These are phyloP conservation scores for Chrysemys picta DNA, from an alignment of 2,113 vertebrate species.

Conservation along the genomic window DNA sequence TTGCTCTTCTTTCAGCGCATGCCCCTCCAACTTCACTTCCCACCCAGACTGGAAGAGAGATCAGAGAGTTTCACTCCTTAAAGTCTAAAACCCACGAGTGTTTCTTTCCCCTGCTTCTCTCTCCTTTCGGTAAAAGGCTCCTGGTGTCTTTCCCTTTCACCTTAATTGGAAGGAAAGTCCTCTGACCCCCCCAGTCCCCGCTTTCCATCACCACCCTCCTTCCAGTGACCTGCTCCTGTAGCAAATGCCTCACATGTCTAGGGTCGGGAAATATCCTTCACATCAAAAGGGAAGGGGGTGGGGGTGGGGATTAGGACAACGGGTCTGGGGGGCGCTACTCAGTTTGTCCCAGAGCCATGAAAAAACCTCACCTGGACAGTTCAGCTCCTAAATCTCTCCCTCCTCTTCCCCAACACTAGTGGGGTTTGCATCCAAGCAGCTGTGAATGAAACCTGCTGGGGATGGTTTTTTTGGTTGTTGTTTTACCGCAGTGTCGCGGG, in stretches of 20 bases:
- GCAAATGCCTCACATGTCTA: neutral
- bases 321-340: neutral
- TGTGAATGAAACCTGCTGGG: no score
- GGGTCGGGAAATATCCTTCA: neutral
- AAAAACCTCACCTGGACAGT: neutral
- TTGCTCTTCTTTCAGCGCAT: no score
- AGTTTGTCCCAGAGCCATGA: neutral
- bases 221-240: neutral
- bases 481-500: no score
- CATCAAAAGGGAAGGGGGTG: neutral
- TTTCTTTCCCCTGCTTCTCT: no score
- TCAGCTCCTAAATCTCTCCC: neutral
- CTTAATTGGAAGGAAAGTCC: neutral
- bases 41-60: no score
- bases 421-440: neutral
- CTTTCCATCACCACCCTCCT: no score
- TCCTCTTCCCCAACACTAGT: neutral
- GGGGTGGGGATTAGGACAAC: no score
- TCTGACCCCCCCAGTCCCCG: neutral
- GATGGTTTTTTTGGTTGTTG: no score
- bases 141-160: no score
- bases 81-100: no score
- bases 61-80: neutral
- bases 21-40: no score
- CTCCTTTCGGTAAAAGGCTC: neutral